phyloP scores from a whole-genome alignment of 2,113 vertebrate genomes.

The Aspiorhynchus laticeps region DNA sequence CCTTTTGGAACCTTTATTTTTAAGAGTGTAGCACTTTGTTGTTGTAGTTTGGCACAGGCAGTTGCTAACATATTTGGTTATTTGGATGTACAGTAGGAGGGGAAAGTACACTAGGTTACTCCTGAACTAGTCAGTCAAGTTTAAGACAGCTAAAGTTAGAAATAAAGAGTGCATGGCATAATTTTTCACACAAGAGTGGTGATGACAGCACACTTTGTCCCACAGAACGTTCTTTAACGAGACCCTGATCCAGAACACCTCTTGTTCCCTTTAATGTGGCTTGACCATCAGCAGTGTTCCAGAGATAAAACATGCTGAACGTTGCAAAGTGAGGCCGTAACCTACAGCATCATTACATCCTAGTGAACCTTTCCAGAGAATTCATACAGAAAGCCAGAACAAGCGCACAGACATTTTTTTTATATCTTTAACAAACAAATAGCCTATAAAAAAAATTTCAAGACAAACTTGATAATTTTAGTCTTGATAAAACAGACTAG shows the following conservation, averaged over 20 bases:
- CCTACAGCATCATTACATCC: not conserved
- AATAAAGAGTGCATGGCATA: not conserved
- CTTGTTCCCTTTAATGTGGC: slow-evolving; percentile 2
- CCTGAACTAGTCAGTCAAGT: not conserved
- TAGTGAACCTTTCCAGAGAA: not conserved
- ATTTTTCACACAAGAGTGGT: not conserved
- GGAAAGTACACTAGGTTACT: not conserved
- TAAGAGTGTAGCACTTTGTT: not conserved
- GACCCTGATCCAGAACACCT: slow-evolving; percentile 15
- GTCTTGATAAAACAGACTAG: not conserved
- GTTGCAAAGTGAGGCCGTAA: slow-evolving; percentile 10
- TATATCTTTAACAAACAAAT: not conserved
- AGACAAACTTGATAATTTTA: not conserved
- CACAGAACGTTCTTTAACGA: not conserved
- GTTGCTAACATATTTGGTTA: not conserved
- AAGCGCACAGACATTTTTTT: not conserved
- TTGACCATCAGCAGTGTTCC: not conserved
- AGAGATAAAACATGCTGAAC: not conserved
- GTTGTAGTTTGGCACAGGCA: not conserved
- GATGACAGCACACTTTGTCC: not conserved
- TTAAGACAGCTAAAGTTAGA: not conserved
- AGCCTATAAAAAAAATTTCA: not conserved
- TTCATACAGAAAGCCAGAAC: not conserved
- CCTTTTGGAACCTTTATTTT: no score
- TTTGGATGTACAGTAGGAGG: not conserved